Evolutionary conservation across 2,888 invertebrate genomes (phyloP).

Genomic region (Beris morrisii): DNA sequence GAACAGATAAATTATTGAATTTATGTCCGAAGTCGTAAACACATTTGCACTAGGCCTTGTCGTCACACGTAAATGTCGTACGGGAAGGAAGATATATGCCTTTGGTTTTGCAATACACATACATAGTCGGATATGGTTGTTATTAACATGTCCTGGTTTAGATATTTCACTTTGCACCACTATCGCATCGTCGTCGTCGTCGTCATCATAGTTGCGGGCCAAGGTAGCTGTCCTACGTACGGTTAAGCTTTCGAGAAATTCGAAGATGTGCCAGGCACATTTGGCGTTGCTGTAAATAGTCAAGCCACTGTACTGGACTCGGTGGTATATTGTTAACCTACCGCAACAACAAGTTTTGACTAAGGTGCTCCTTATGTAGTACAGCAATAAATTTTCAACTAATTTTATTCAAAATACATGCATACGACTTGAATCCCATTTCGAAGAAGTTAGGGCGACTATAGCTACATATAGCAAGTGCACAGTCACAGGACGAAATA

Average conservation of each 20-base stretch:
- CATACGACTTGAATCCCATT: too few relatives aligned
- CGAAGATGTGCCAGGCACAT: conserved; percentile 29
- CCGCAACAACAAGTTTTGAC: conserved; percentile 15
- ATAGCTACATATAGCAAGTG: too few relatives aligned
- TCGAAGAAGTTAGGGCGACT: too few relatives aligned
- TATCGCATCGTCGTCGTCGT: too few relatives aligned
- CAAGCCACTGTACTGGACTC: background rate
- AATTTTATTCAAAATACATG: too few relatives aligned
- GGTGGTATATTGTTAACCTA: too few relatives aligned
- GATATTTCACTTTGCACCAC: conserved; percentile 2
- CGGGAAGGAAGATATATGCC: conserved; percentile 22
- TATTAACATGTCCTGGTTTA: conserved; percentile 26
- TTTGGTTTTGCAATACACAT: conserved; percentile 8
- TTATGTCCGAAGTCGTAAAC: conserved; percentile 38
- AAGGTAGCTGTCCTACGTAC: too few relatives aligned
- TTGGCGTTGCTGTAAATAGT: conserved; percentile 32
- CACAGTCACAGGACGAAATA: too few relatives aligned
- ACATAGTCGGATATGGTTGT: conserved; percentile 7
- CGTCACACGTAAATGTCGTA: conserved; percentile 31
- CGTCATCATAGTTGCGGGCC: too few relatives aligned
- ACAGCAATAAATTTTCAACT: too few relatives aligned
- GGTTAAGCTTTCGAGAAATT: background rate
- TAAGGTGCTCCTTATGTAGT: too few relatives aligned
- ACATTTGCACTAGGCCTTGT: conserved; percentile 36
- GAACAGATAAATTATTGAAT: conserved; percentile 39